These are phyloP conservation scores for Macrotis lagotis DNA, from an alignment of 2,113 vertebrate species.

Conservation along the genomic window DNA sequence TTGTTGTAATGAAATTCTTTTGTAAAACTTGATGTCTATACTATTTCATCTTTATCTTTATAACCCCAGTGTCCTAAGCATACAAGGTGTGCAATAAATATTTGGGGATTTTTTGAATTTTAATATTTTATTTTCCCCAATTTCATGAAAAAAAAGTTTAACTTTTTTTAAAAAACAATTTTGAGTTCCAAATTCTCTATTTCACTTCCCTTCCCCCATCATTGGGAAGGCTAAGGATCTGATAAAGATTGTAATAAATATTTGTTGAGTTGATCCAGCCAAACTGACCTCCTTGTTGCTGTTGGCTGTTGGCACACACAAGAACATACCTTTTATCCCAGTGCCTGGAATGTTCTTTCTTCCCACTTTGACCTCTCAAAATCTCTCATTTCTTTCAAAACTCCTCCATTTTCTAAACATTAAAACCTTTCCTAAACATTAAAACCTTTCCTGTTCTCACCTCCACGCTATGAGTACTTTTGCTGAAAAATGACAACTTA, in stretches of 20 bases:
- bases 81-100: neutral
- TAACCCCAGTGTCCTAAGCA: neutral
- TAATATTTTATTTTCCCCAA: neutral
- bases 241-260: neutral
- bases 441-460: neutral
- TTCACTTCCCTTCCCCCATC: neutral
- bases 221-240: neutral
- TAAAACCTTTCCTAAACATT: neutral
- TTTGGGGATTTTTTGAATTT: neutral
- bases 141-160: neutral
- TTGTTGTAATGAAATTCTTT: neutral
- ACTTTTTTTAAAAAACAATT: neutral
- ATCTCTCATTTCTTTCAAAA: neutral
- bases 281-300: neutral
- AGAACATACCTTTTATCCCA: neutral
- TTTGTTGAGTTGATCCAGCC: neutral
- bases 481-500: neutral
- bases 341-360: neutral
- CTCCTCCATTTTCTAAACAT: neutral
- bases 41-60: neutral
- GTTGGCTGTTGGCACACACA: neutral
- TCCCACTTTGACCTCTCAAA: neutral
- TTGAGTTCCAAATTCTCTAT: neutral
- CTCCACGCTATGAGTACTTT: neutral
- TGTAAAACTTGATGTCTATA: neutral